Evolutionary conservation across 2,113 vertebrate species (phyloP), one percentile per base, ranked within the genome.

Genomic region (Rhinoderma darwinii): DNA sequence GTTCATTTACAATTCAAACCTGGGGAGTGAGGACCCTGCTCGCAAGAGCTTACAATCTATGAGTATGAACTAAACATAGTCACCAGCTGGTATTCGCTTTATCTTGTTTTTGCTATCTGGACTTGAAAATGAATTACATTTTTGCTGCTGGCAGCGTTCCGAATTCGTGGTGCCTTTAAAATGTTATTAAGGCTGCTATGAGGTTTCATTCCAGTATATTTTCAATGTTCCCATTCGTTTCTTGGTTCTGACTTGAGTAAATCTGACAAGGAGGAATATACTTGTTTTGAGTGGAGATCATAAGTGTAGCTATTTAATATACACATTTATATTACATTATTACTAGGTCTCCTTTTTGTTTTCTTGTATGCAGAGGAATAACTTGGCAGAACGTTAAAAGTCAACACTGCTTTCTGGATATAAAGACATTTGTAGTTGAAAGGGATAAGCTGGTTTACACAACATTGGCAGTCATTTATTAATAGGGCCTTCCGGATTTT

Each of bases 91-190:
- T 74, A 75, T 56, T 43, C 17, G 41, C 83, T 59, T 61, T 75
- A 27, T 59, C 37, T 84, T 59, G 25, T 75, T 76, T 74, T 74
- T 63, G 41, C 59, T 72, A 83, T 51, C 50, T 41, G 70, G 37
- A 73, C 22, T 59, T 84, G 44, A 56, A 54, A 56, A 56, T 74
- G 18, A 37, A 74, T 74, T 61, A 37, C 43, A 17, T 72, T 83
- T 83, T 47, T 44, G 61, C 35, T 83, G n/a, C 56, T 81, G 78
- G 78, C 78, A 63, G 54, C 15, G 37, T 81, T 59, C 54, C 54
- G 20, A 54, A 81, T 41, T 39, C 20, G 63, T 35, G 2, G 30
- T 18, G 14, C 51, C 12, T 47, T 76, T 18, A 9, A 27, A 7
- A 59, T 59, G 12, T 17, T 11, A 79, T 18, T 54, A 50, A 39